These are phyloP conservation scores for Schizotus pectinicornis DNA, from an alignment of 2,888 invertebrate species.

Conservation along the genomic window DNA sequence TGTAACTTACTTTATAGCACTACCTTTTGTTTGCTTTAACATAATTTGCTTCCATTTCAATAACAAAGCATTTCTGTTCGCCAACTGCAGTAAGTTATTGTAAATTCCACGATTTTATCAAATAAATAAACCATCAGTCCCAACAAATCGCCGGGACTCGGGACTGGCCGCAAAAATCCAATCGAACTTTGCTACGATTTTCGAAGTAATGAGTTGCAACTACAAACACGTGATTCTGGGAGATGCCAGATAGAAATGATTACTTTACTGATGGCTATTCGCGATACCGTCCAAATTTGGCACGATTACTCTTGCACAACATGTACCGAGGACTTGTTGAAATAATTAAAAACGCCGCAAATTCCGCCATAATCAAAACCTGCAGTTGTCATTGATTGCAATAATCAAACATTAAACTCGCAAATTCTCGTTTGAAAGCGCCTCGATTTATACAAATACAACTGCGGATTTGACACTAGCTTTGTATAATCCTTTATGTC, in stretches of 20 bases:
- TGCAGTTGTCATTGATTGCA: slow-evolving; percentile 30
- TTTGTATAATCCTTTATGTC: slow-evolving; percentile 25
- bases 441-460: background rate
- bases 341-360: background rate
- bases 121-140: slow-evolving; percentile 27
- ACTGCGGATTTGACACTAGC: slow-evolving; percentile 17
- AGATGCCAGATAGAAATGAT: too few species aligned
- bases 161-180: background rate
- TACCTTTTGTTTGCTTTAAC: slow-evolving; percentile 39
- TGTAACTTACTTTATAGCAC: slow-evolving; percentile 37
- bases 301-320: too few species aligned
- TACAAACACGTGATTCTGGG: too few species aligned
- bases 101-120: slow-evolving; percentile 29
- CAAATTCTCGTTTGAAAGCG: background rate
- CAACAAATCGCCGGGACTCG: background rate
- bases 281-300: too few species aligned
- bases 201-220: background rate
- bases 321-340: too few species aligned
- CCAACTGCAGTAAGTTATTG: slow-evolving; percentile 6
- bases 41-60: slow-evolving; percentile 40
- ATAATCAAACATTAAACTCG: background rate
- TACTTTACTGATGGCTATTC: too few species aligned
- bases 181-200: background rate
- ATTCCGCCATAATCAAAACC: slow-evolving; percentile 27
- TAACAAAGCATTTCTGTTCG: slow-evolving; percentile 32